Percentiles rank a stretch among this genome's conserved stretches.
These are phyloP conservation scores for Gadopsis marmoratus DNA, from an alignment of 2,797 vertebrate genomes.

Conservation along the genomic window DNA sequence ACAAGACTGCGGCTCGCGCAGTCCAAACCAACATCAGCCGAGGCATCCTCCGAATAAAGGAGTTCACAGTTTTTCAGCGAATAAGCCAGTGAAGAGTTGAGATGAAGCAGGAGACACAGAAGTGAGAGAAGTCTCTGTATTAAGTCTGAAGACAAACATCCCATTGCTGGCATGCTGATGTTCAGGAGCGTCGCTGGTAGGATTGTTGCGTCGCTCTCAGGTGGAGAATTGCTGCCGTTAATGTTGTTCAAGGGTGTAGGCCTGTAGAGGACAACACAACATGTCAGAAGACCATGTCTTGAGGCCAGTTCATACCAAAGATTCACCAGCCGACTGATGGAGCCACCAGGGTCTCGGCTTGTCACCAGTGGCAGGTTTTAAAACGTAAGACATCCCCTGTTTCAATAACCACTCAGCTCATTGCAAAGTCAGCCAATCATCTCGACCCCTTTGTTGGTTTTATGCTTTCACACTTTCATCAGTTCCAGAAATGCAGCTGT, in stretches of 20 bases:
- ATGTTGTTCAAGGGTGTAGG: background rate
- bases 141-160: background rate
- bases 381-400: no score
- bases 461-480: no score
- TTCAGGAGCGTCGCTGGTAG: background rate
- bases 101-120: slow-evolving; percentile 3
- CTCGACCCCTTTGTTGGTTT: no score
- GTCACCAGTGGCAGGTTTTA: no score
- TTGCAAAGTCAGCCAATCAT: no score
- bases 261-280: slow-evolving; percentile 7
- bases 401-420: no score
- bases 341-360: no score
- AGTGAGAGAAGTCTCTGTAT: background rate
- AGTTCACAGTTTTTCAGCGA: slow-evolving; percentile 37
- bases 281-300: background rate
- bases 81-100: slow-evolving; percentile 7
- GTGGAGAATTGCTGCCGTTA: background rate
- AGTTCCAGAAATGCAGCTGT: no score
- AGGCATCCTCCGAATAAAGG: rapidly evolving
- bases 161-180: background rate
- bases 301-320: no score
- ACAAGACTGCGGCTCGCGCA: background rate
- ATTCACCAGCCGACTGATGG: no score
- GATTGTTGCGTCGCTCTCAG: background rate
- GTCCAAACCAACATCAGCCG: background rate